Conservation (phyloP, 23 tunicate genomes). For the Styela plicata region DNA sequence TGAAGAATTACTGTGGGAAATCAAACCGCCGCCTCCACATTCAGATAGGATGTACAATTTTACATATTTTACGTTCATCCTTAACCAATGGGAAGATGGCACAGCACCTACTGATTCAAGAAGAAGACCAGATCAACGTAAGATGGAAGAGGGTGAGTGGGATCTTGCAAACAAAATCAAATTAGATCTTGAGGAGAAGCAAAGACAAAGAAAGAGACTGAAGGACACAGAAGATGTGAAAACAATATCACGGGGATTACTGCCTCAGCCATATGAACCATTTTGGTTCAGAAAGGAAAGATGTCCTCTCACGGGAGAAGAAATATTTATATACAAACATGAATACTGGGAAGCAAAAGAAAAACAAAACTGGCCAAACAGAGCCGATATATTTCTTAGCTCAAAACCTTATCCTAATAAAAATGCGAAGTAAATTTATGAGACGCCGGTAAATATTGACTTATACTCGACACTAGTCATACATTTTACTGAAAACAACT, state of each 20-base stretch:
- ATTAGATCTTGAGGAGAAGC: slow-evolving; percentile 79
- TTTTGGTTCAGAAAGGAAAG: slow-evolving; percentile 68
- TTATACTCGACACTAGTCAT: no score
- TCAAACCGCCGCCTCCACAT: slow-evolving; percentile 44
- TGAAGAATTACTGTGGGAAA: slow-evolving; percentile 41
- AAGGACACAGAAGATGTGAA: slow-evolving; percentile 47
- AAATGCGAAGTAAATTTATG: no score
- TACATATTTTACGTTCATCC: slow-evolving; percentile 57
- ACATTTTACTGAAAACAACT: no score
- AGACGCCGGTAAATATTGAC: no score
- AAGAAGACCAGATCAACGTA: slow-evolving; percentile 77
- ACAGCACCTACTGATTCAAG: slow-evolving; percentile 94
- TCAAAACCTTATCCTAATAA: no score
- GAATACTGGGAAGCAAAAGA: slow-evolving; percentile 85
- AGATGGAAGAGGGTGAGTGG: slow-evolving; percentile 93
- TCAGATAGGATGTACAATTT: slow-evolving; percentile 89
- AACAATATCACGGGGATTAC: slow-evolving; percentile 18
- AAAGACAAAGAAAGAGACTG: slow-evolving; percentile 60
- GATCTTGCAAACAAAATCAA: slow-evolving; percentile 85
- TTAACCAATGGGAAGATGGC: slow-evolving; percentile 67
- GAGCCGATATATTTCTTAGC: slow-evolving; percentile 57
- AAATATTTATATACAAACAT: slow-evolving; percentile 31
- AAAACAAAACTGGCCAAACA: slow-evolving; percentile 71
- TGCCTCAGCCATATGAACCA: slow-evolving; percentile 51
- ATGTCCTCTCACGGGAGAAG: slow-evolving; percentile 58